Evolutionary conservation across 2,797 vertebrate species (phyloP).

Genomic region (Astyanax mexicanus): DNA sequence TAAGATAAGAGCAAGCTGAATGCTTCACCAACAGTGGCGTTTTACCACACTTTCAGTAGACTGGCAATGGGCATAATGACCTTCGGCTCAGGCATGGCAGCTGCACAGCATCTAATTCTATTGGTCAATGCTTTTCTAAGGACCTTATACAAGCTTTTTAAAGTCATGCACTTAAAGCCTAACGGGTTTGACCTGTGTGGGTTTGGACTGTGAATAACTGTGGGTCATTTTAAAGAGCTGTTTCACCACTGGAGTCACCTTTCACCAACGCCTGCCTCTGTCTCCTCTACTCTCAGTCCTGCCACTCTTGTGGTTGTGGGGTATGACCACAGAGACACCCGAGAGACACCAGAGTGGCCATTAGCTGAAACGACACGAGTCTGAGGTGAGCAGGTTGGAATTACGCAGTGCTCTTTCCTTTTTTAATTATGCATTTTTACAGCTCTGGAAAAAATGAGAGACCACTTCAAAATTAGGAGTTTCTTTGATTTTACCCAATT

Average conservation of each 20-base stretch:
- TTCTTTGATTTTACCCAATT: no score
- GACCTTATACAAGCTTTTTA: background rate
- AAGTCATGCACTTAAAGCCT: background rate
- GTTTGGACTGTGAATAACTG: background rate
- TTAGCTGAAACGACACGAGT: slow-evolving; percentile 31
- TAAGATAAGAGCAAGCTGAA: no score
- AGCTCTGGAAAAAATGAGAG: no score
- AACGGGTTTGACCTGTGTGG: background rate
- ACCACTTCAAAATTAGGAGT: no score
- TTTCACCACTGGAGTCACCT: slow-evolving; percentile 16
- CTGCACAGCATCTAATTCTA: no score
- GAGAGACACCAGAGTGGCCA: slow-evolving; percentile 16
- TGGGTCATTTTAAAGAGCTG: background rate
- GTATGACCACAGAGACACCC: slow-evolving; percentile 27
- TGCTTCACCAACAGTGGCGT: no score
- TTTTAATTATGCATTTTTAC: background rate
- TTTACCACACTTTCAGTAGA: no score
- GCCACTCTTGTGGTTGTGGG: slow-evolving; percentile 26
- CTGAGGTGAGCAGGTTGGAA: background rate
- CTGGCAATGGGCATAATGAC: no score
- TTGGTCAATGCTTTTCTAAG: no score
- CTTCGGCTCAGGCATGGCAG: no score
- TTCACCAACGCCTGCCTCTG: slow-evolving; percentile 10
- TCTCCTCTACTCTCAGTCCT: slow-evolving; percentile 12
- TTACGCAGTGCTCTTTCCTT: background rate